Conservation (phyloP, 2,888 invertebrate species). For the Anaspis maculata region DNA sequence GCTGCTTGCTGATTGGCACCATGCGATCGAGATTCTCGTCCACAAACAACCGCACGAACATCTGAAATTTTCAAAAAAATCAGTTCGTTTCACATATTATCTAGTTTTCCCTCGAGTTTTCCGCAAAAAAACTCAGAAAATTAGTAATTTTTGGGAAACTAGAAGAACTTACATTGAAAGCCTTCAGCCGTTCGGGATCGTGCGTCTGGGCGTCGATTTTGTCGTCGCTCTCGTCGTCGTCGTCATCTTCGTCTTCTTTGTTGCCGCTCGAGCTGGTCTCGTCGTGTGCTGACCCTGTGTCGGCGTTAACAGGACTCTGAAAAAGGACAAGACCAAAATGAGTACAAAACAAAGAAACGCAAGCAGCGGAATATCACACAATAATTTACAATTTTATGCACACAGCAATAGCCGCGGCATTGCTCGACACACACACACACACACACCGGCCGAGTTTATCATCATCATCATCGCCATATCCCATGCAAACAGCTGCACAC, state of each 20-base stretch:
- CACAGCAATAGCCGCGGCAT: too few relatives aligned
- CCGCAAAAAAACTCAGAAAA: too few relatives aligned
- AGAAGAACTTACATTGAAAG: slow-evolving; percentile 73
- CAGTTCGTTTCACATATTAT: background rate
- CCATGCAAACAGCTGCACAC: slow-evolving; percentile 17
- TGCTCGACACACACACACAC: too few relatives aligned
- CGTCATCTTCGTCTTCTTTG: slow-evolving; percentile 77
- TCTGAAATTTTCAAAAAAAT: slow-evolving; percentile 48
- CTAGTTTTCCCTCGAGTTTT: too few relatives aligned
- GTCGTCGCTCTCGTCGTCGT: slow-evolving; percentile 88
- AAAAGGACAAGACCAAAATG: slow-evolving; percentile 4
- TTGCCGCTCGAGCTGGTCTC: slow-evolving; percentile 85
- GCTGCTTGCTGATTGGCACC: slow-evolving; percentile 95
- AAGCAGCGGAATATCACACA: slow-evolving; percentile 18
- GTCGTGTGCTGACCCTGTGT: slow-evolving; percentile 66
- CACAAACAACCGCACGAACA: slow-evolving; percentile 94
- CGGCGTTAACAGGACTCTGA: slow-evolving; percentile 61
- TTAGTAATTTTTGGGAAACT: too few relatives aligned
- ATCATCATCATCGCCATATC: too few relatives aligned
- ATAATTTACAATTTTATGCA: slow-evolving; percentile 7
- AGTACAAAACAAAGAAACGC: slow-evolving; percentile 8
- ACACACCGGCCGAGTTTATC: too few relatives aligned
- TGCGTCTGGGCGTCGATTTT: slow-evolving; percentile 77
- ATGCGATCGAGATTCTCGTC: slow-evolving; percentile 94
- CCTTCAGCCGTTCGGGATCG: slow-evolving; percentile 90